Evolutionary conservation across 2,797 vertebrate genomes (phyloP), one percentile per base, ranked within the genome.

Genomic region (Esox masquinongy): DNA sequence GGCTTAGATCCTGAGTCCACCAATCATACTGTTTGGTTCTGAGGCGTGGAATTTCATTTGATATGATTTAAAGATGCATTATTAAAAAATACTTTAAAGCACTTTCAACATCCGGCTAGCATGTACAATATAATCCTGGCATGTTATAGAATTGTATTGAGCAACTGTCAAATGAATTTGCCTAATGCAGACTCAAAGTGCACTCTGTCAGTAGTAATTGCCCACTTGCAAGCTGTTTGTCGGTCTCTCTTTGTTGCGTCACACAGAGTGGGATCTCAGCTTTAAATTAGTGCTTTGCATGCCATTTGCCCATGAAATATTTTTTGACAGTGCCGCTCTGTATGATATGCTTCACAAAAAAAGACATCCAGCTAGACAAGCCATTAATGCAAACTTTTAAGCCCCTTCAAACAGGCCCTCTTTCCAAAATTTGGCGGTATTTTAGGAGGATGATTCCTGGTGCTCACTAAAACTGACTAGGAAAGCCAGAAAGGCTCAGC

Each of bases 21-120:
- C 80, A 76, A 83, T 91, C 84, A 79, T 74, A 76, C 73, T 39
- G 74, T 49, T 59, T 72, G 71, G 67, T 76, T 71, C 75, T 81
- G 74, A 12, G 24, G 74, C 84, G 86, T 84, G 86, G 73, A 86
- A 89, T 88, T 90, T 87, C 56, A 83, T 87, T 90, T 86, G 74
- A 88, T 88, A 79, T 82, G 82, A 81, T 89, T 90, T 86, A 84
- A 88, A 88, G 84, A 90, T 88, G 79, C 80, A 88, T 89, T 84
- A 85, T 83, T 71, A 86, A 86, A 85, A 83, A 75, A 84, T 79
- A 84, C 84, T 85, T 83, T 78, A 61, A 78, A 79, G 83, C 84
- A 86, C 80, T 74, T 86, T 84, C 77, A 82, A 77, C 74, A 80
- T 77, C 80, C 77, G 78, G 77, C 78, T 75, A 80, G 81, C 80